These are phyloP conservation scores for Drepana falcataria DNA, from an alignment of 2,888 invertebrate genomes.

Conservation along the genomic window DNA sequence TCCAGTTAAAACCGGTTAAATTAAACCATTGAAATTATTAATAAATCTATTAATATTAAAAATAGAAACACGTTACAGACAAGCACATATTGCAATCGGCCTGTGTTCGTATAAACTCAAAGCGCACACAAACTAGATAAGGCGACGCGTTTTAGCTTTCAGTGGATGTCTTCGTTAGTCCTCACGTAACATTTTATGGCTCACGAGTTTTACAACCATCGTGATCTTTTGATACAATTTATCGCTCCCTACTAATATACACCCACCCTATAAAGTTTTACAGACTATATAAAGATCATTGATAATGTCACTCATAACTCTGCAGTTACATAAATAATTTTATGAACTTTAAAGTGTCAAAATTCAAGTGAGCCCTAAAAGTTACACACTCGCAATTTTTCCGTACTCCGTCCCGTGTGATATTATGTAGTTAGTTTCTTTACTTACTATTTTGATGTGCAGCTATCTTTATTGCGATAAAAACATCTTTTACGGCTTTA, in stretches of 20 bases:
- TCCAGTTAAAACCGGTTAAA: too few species aligned
- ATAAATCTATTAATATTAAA: too few species aligned
- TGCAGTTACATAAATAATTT: background rate
- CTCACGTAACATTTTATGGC: slow-evolving; percentile 39
- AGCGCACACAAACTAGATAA: slow-evolving; percentile 21
- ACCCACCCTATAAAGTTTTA: background rate
- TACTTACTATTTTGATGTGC: slow-evolving; percentile 22
- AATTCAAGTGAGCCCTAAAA: slow-evolving; percentile 2
- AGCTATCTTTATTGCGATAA: slow-evolving; percentile 27
- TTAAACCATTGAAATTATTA: too few species aligned
- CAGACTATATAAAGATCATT: background rate
- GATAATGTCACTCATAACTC: background rate
- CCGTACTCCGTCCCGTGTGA: background rate
- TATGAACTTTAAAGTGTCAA: background rate
- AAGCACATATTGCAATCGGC: slow-evolving; percentile 3
- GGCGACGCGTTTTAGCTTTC: slow-evolving; percentile 31
- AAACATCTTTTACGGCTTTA: slow-evolving; percentile 18
- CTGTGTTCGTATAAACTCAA: slow-evolving; percentile 56
- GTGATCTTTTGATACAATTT: slow-evolving; percentile 3
- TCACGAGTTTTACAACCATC: slow-evolving; percentile 33
- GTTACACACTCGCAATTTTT: background rate
- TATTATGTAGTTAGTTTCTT: slow-evolving; percentile 1
- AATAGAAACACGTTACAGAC: background rate
- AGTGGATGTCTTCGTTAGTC: slow-evolving; percentile 31
- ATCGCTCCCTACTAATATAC: background rate